These are phyloP conservation scores for Plagodis pulveraria DNA, from an alignment of 2,888 invertebrate genomes.

Conservation along the genomic window DNA sequence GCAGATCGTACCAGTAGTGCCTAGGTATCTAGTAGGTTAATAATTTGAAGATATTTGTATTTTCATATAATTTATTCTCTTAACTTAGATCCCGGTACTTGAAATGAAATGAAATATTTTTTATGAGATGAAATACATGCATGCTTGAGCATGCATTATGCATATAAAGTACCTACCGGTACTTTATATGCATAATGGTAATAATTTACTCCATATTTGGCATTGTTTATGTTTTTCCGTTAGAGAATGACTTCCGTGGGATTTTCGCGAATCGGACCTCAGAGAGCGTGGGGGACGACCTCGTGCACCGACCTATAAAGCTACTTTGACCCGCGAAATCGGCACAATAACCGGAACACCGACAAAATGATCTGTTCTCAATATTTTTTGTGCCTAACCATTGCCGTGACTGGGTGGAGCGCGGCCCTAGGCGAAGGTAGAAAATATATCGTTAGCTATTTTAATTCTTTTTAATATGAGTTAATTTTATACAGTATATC, in stretches of 20 bases:
- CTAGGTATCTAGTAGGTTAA: too few species aligned
- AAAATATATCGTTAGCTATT: conserved; percentile 42
- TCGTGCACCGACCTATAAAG: conserved; percentile 74
- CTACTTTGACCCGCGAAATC: conserved; percentile 57
- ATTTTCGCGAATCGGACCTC: conserved; percentile 56
- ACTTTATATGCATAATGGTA: background rate
- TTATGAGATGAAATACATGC: too few species aligned
- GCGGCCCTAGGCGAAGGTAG: conserved; percentile 64
- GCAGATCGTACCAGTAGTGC: too few species aligned
- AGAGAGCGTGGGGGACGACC: conserved; percentile 70
- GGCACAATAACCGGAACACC: conserved; percentile 54
- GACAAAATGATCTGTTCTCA: conserved; percentile 58
- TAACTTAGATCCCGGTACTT: too few species aligned
- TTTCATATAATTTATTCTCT: too few species aligned
- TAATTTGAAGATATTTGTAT: too few species aligned
- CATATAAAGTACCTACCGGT: too few species aligned
- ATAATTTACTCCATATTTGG: conserved; percentile 36
- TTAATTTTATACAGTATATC: background rate
- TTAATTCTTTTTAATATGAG: background rate
- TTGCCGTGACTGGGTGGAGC: conserved; percentile 46
- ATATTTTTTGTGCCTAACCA: conserved; percentile 50
- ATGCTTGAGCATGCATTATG: too few species aligned
- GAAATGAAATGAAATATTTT: too few species aligned
- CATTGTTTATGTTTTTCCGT: conserved; percentile 33
- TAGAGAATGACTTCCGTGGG: conserved; percentile 61